Base-by-base conservation (phyloP, 2,113 vertebrate species). In the Sturnira hondurensis region DNA sequence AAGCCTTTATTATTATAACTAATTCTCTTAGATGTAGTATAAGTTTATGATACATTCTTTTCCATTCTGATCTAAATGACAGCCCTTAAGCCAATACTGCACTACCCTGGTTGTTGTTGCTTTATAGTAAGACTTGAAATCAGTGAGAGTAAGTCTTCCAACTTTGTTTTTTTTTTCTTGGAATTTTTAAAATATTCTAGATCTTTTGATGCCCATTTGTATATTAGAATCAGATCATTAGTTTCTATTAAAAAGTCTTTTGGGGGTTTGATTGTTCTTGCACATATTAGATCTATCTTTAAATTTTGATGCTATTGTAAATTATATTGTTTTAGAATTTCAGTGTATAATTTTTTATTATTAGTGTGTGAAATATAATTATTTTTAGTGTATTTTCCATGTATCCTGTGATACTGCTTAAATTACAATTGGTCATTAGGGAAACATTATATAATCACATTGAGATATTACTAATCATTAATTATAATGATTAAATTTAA, bases 1-100 rank as follows among this genome's bases (percentile, higher is more conserved):
- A 87, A 93, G 33, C 9, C 65, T 78, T 83, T 85, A 15, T 65
- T 77, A 43, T 80, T 95, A 74, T 96, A 95, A 38, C 91, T 95
- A 63, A 3, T 91, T 38, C 22, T 90, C 13, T 86, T 70, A 95
- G 36, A 86, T 65, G 33, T 83, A 36, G 78, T 88, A 31, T 76
- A 94, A 73, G 86, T 86, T 70, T 70, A 26, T 36, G 50, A 71
- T 56, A 77, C 90, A 26, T 76, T 76, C n/a, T 86, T 87, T 89
- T 82, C 91, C 47, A 43, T 89, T 47, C 47, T 8, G 56, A 31
- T 93, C 50, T 45, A 89, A 61, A 50, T 56, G 12, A 41, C 22
- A 36, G 26, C 24, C 58, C 5, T 65, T 71, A 86, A 54, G 19
- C 65, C 41, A 71, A 0, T 54, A 36, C 11, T 4, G 54, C 26